These are phyloP conservation scores for Elymnias hypermnestra DNA, from an alignment of 1,140 invertebrate species.

Conservation along the genomic window DNA sequence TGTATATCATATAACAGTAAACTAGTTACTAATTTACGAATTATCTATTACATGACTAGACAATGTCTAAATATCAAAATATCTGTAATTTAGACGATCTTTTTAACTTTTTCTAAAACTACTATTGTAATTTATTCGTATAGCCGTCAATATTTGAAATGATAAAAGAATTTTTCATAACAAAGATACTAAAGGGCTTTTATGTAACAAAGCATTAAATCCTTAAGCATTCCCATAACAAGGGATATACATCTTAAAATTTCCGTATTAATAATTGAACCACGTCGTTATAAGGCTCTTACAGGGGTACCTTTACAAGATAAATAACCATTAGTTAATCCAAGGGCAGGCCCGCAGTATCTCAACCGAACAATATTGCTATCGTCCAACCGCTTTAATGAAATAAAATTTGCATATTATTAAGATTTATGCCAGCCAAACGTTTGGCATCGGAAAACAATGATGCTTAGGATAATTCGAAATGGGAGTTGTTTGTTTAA, in stretches of 20 bases:
- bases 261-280: slow-evolving; percentile 45
- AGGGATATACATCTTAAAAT: slow-evolving; percentile 13
- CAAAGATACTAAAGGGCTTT: no score
- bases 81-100: no score
- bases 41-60: no score
- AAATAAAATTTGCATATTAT: slow-evolving; percentile 73
- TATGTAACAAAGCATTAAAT: no score
- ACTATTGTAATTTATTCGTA: no score
- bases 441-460: slow-evolving; percentile 52
- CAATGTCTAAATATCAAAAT: no score
- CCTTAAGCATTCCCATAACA: neutral
- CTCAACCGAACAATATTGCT: slow-evolving; percentile 61
- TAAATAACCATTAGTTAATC: slow-evolving; percentile 73
- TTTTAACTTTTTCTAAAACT: no score
- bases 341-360: slow-evolving; percentile 56
- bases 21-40: no score
- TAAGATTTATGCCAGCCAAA: slow-evolving; percentile 58
- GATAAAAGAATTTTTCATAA: no score
- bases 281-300: slow-evolving; percentile 39
- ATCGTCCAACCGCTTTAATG: slow-evolving; percentile 69
- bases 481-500: slow-evolving; percentile 13
- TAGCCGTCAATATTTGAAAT: no score
- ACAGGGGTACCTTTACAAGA: slow-evolving; percentile 57
- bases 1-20: no score
- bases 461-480: slow-evolving; percentile 35